Evolutionary conservation across 2,113 vertebrate species (phyloP).

Genomic region (Hoplias malabaricus): DNA sequence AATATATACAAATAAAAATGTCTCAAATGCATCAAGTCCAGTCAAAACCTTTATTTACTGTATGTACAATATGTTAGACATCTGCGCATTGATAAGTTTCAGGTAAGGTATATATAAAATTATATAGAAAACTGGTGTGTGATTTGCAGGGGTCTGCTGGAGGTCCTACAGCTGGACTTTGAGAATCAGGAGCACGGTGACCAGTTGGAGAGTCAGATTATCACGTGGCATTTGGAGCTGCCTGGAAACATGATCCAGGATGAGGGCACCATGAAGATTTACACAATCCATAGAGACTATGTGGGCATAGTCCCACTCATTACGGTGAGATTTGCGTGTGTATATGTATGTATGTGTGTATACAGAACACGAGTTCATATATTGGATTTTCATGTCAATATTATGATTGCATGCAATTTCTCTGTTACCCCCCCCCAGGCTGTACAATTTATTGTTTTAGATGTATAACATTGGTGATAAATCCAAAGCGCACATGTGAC

Average conservation of each 20-base stretch:
- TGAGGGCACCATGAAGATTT: constrained; percentile 83
- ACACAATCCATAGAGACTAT: constrained; percentile 81
- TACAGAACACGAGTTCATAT: too few relatives aligned
- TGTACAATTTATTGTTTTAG: not conserved
- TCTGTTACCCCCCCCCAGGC: not conserved
- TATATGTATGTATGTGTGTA: not conserved
- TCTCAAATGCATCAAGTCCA: too few relatives aligned
- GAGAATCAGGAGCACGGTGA: constrained; percentile 76
- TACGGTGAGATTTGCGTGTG: constrained; percentile 77
- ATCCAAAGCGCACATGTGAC: constrained; percentile 1
- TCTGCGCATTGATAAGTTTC: too few relatives aligned
- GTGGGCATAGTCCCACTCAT: constrained; percentile 84
- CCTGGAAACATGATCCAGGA: constrained; percentile 77
- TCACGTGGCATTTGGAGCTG: constrained; percentile 91
- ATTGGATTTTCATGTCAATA: too few relatives aligned
- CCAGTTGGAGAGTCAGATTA: constrained; percentile 75
- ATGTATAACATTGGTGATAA: not conserved
- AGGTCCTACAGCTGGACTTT: constrained; percentile 90
- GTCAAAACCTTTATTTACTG: too few relatives aligned
- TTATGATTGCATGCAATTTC: not conserved
- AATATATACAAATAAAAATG: not conserved
- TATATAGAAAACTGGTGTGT: too few relatives aligned
- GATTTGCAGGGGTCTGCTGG: constrained; percentile 70
- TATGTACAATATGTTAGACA: too few relatives aligned
- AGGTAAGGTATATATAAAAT: too few relatives aligned